phyloP scores from a whole-genome alignment of 2,113 vertebrate species.

The Sphyrna mokarran region DNA sequence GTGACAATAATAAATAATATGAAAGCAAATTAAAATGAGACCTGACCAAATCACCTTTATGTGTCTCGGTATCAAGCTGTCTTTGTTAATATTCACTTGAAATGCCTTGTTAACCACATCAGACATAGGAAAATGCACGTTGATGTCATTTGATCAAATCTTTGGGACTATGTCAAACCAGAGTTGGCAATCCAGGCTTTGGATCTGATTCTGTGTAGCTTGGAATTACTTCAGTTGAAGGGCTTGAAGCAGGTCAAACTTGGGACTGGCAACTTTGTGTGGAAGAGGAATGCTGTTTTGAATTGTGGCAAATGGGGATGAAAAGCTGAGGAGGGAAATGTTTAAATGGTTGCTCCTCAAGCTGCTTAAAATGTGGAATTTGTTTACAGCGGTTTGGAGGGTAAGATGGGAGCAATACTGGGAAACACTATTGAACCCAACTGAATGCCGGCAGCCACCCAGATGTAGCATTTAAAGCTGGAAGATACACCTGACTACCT shows the following conservation, averaged over 20 bases:
- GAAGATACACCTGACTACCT: neutral
- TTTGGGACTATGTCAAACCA: neutral
- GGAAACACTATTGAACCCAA: neutral
- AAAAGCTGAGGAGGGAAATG: neutral
- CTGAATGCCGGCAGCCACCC: neutral
- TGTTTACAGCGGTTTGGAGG: neutral
- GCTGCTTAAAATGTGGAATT: neutral
- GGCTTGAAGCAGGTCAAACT: neutral
- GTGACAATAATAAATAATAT: too few species aligned
- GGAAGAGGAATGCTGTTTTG: neutral
- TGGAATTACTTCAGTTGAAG: neutral
- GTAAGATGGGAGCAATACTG: neutral
- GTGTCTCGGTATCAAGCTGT: neutral
- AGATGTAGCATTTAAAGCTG: neutral
- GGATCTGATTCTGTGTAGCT: neutral
- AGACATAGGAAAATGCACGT: neutral
- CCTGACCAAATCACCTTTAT: neutral
- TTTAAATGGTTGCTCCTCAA: neutral
- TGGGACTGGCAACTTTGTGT: neutral
- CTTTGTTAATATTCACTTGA: neutral
- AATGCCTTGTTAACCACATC: neutral
- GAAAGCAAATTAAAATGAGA: too few species aligned
- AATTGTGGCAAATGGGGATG: neutral
- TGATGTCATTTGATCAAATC: neutral
- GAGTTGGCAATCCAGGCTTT: neutral